Evolutionary conservation across 2,888 invertebrate genomes (phyloP), one percentile per base, ranked within the genome.

Genomic region (Nomada lathburiana): DNA sequence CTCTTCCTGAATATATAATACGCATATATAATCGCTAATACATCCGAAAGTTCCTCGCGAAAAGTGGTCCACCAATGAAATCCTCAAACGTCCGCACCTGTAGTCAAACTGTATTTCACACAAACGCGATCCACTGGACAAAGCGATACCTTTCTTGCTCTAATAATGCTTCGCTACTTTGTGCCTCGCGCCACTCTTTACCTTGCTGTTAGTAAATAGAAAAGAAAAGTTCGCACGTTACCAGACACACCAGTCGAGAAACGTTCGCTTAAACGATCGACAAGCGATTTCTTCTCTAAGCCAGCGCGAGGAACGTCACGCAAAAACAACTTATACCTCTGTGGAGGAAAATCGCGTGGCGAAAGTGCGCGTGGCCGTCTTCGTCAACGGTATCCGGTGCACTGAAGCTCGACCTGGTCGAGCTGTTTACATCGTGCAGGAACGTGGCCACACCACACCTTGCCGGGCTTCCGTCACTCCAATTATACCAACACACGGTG

Each of bases 381-480:
- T 65, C 82, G 87, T 78, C 75, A 77, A 82, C 88, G 89, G 85
- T 83, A 70, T 80, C 76, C 81, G 83, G 73, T 86, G 78, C 74
- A 90, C 90, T 89, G 86, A 82, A 84, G 85, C 64, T 82, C 83
- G 80, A 81, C 80, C 84, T 77, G 78, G 71, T 52, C 63, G 72
- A 52, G 82, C 84, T 89, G 89, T 90, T 90, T 90, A 90, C 85
- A 84, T 87, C 80, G 79, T 57, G 79, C 69, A 74, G 84, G 85
- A 88, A 86, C 82, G 75, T 88, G 86, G 71, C 57, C 75, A 86
- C 76, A 87, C 88, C 90, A 83, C 89, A 85, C 90, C 89, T 90
- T 90, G 76, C 82, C 73, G 53, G 89, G 87, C 87, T 90, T 89
- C 89, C 79, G 86, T 86, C 85, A 83, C 86, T 84, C 83, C 84